Percentiles rank a stretch among this genome's conserved stretches.
Evolutionary conservation across 2,888 invertebrate species (phyloP).

Genomic region (Ariolimax columbianus): DNA sequence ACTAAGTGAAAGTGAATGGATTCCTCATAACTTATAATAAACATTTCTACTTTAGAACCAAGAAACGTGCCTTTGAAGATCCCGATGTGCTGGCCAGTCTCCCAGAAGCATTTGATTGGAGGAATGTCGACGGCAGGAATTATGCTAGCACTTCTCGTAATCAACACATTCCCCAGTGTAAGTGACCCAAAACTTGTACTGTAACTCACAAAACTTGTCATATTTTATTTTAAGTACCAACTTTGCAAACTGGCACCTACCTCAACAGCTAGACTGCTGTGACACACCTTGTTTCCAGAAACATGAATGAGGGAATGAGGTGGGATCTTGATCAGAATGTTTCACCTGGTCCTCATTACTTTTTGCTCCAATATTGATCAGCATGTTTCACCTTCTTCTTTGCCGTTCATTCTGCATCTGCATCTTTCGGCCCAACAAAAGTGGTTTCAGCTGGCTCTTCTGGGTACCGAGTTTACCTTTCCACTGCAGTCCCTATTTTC

Average conservation of each 20-base stretch:
- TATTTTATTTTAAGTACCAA: not conserved
- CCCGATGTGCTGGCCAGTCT: conserved; percentile 14
- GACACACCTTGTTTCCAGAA: no score
- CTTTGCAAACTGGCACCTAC: not conserved
- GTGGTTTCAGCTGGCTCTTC: no score
- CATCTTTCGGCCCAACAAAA: no score
- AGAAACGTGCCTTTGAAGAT: conserved; percentile 47
- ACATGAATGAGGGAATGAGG: no score
- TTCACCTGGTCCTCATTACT: no score
- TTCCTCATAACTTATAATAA: not conserved
- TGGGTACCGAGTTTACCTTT: no score
- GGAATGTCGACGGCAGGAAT: conserved; percentile 79
- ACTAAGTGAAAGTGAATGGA: not conserved
- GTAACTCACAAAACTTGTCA: not conserved
- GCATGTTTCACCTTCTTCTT: no score
- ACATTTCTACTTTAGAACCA: conserved; percentile 35
- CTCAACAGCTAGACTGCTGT: no score
- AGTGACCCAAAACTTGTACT: not conserved
- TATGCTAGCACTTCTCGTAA: conserved; percentile 79
- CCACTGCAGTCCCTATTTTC: no score
- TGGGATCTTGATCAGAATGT: no score
- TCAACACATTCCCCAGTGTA: conserved; percentile 80
- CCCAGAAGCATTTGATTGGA: conserved; percentile 79
- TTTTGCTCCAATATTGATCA: no score
- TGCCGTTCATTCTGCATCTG: no score